Percentiles rank a stretch among this genome's conserved stretches.
Conservation (phyloP, 2,113 vertebrate species). For the Pantherophis guttatus region DNA sequence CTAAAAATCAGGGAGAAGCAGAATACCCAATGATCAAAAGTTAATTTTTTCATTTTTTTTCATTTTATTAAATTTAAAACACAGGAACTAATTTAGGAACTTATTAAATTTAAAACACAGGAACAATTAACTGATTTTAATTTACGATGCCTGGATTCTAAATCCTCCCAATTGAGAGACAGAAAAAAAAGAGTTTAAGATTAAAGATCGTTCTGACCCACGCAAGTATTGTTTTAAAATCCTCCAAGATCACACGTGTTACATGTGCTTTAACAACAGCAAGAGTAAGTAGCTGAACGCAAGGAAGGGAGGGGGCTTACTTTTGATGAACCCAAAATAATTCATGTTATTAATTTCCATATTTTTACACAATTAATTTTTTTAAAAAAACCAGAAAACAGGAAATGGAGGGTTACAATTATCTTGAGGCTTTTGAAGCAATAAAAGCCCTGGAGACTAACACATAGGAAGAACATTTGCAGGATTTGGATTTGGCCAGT, state of each 20-base stretch:
- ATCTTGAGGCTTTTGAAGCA: background rate
- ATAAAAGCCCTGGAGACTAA: background rate
- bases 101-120: background rate
- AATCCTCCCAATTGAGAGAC: background rate
- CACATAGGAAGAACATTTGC: too few relatives aligned
- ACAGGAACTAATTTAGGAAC: too few relatives aligned
- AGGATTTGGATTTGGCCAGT: too few relatives aligned
- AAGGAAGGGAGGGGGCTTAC: background rate
- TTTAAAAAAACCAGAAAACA: too few relatives aligned
- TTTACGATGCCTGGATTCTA: background rate
- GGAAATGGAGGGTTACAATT: background rate
- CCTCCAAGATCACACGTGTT: too few relatives aligned
- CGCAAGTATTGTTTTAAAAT: background rate
- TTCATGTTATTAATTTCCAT: background rate
- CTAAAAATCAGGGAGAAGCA: too few relatives aligned
- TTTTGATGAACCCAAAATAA: background rate
- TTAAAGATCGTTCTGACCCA: background rate
- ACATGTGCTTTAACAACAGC: too few relatives aligned
- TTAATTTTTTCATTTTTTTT: too few relatives aligned
- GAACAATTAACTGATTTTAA: background rate
- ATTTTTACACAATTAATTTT: background rate
- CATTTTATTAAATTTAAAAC: background rate
- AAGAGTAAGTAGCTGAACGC: background rate
- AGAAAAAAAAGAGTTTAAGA: background rate
- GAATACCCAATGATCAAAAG: too few relatives aligned